Base-by-base conservation (phyloP, 2,888 invertebrate species). In the Phyllotreta striolata region DNA sequence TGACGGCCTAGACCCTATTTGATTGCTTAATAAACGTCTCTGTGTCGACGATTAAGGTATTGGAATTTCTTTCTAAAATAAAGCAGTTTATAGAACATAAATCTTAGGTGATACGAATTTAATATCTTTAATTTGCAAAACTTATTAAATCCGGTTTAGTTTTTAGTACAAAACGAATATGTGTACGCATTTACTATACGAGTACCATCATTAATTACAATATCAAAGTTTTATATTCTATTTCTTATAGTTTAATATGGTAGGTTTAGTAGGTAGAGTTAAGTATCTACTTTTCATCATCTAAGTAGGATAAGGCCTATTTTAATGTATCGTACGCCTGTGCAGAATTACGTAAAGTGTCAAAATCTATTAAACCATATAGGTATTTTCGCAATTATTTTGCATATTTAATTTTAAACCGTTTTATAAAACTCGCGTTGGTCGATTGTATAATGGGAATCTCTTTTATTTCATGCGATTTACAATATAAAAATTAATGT, bases 1-100 rank as follows among this genome's bases (percentile, higher is more conserved):
- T 49, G 52, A 12, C 52, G 59, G 58, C 58, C 58, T 58, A 58
- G 58, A 58, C 58, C 58, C 51, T 43, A 24, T 55, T 63, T 62
- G 12, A 49, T 46, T 63, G 35, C 49, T 59, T 57, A 59, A 47
- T 47, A 35, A 47, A 46, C 13, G 44, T 41, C 9, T 24, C 2
- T 24, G 24, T 24, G 4, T 24, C 24, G 24, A 24, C 24, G 24
- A 24, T 24, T 24, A 24, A 24, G 24, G 24, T 24, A 24, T 24
- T 24, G 24, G 24, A 24, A 24, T 24, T 24, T 24, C 24, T 24
- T 24, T 24, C 24, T 24, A 24, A 24, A 24, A 24, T 24, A 24
- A 24, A 4, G 24, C 24, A 24, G 24, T 24, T 24, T 24, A 24
- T 46, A 24, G 46, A 46, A 46, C 46, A 9, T 46, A 46, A n/a